Base-by-base conservation (phyloP, 1,140 invertebrate species). In the Trichonephila clavata region DNA sequence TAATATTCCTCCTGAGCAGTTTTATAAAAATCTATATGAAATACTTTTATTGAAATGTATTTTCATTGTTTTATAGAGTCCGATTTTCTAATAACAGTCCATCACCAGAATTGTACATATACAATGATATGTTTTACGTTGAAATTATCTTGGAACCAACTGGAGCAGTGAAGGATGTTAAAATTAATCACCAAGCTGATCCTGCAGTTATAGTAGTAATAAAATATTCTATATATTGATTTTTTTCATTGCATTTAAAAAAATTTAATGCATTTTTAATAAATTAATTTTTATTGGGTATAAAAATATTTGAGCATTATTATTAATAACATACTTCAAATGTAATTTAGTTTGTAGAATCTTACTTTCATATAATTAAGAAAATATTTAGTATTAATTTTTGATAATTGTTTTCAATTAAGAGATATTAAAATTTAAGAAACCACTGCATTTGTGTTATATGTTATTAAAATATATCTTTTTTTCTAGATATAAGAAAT, bases 91-190 rank as follows among this genome's bases (percentile, higher is more conserved):
- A 88, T n/a, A 87, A 61, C 1, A 60, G 43, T 60, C 89, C 89
- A 39, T 63, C 80, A n/a, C 68, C 90, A n/a, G 97, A 98, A 95
- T 97, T 98, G 94, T 99, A 99, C 95, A 99, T 99, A 96, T 98
- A 98, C 43, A 99, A 98, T 0, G 98, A 99, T 95, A 99, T 99
- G 98, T 99, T 99, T 96, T 99, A 98, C 95, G 97, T 99, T 94
- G 98, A 99, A 96, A 98, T 99, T 94, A 95, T 98, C 61, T 96
- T 99, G 59, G 98, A 99, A 95, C 96, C 97, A 0, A 97, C 96
- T 92, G 98, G 98, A 71, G 96, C 97, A 80, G 97, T 99, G 0
- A 97, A 97, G 95, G 98, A 99, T 97, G 98, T 99, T 1, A 99
- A 99, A 96, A 98, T 99, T 95, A 98, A 98, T 96, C 98, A 99